Base-by-base conservation (phyloP, 1,140 invertebrate species). In the Drosophila leontia region DNA sequence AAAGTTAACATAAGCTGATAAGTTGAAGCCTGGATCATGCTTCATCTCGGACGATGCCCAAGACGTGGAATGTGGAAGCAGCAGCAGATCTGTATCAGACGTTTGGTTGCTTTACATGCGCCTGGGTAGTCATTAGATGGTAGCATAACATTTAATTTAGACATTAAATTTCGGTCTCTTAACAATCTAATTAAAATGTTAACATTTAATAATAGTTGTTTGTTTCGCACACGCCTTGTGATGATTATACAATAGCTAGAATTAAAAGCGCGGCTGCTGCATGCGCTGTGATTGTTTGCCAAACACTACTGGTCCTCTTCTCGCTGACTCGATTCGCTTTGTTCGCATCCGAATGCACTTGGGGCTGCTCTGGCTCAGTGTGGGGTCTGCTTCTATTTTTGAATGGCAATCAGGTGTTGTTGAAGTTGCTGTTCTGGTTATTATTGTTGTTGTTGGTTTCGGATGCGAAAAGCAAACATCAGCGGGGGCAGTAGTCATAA, bases 71-170 rank as follows among this genome's bases (percentile, higher is more conserved):
- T 87, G 80, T 83, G 39, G 57, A 44, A 50, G 55, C 67, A n/a
- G 53, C 44, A 44, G 69, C 39, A 71, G 34, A 48, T 45, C 62
- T 64, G 35, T 63, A 19, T 48, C 37, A 58, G 63, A 41, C 70
- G 63, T 47, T 58, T 44, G 47, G 44, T 39, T 47, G 67, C 50
- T 58, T 70, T 29, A 51, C 55, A 55, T 76, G 59, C 55, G 56
- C 44, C 34, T 68, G 48, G 26, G 8, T 56, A 39, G 39, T 45
- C 23, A 57, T 77, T 80, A 83, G 57, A 70, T 69, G 71, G 60
- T 88, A 77, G 57, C 42, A 68, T 87, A 87, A 87, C 83, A 72
- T 83, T 88, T 88, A 88, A 88, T 87, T 87, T 87, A 82, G 70
- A 86, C 70, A 51, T 56, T 76, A 74, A 84, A 83, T 80, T 87